Evolutionary conservation across 2,888 invertebrate genomes (phyloP).

Genomic region (Tryphoninae sp.): DNA sequence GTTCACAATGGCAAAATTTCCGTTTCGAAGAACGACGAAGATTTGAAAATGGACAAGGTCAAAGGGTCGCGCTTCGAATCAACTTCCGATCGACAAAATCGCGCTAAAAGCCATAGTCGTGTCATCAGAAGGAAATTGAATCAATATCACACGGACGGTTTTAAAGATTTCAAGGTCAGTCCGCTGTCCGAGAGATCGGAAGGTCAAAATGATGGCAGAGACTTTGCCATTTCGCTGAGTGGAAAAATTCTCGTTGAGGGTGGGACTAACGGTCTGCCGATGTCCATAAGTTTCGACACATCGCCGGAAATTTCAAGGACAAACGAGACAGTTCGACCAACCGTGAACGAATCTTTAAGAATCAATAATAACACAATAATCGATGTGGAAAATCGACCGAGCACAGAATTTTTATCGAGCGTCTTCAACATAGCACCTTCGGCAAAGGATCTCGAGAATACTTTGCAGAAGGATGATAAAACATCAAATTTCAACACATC

Average conservation of each 20-base stretch:
- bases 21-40: slow-evolving; percentile 12
- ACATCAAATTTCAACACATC: slow-evolving; percentile 11
- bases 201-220: slow-evolving; percentile 32
- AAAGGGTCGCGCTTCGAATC: neutral
- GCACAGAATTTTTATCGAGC: slow-evolving; percentile 43
- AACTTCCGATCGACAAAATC: neutral
- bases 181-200: slow-evolving; percentile 12
- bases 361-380: slow-evolving; percentile 23
- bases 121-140: slow-evolving; percentile 38
- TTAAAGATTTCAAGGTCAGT: slow-evolving; percentile 3
- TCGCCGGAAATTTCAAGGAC: slow-evolving; percentile 53
- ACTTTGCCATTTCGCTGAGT: slow-evolving; percentile 69
- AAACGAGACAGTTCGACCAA: slow-evolving; percentile 12
- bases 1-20: slow-evolving; percentile 48
- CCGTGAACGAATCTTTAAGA: neutral
- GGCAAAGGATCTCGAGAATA: slow-evolving; percentile 23
- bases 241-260: slow-evolving; percentile 71
- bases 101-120: neutral
- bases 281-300: slow-evolving; percentile 69
- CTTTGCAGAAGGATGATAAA: slow-evolving; percentile 6
- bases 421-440: slow-evolving; percentile 40
- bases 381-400: slow-evolving; percentile 29
- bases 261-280: slow-evolving; percentile 63
- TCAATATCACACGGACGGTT: slow-evolving; percentile 23
- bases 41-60: neutral